A percentile compares a stretch with the other conserved stretches of the same genome.
phyloP scores from a whole-genome alignment of 2,113 vertebrate species.

The Ibidorhyncha struthersii region DNA sequence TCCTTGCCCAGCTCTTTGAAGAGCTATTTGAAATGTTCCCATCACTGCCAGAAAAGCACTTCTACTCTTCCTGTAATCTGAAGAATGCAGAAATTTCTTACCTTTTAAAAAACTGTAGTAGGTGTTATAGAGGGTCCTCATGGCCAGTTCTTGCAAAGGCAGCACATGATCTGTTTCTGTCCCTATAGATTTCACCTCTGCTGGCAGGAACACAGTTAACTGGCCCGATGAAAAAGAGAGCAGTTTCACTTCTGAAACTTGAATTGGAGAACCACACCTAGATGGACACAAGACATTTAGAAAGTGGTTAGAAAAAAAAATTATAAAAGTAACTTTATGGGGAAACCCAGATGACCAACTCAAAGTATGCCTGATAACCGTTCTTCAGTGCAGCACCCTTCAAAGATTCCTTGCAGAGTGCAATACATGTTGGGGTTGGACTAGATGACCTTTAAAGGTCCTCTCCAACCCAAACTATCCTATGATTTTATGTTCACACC shows the following conservation, averaged over 20 bases:
- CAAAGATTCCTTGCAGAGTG: not conserved
- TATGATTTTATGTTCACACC: not conserved
- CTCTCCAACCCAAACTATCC: not conserved
- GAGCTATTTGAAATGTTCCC: not conserved
- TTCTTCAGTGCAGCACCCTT: not conserved
- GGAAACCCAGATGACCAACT: not conserved
- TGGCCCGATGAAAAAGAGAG: slow-evolving; percentile 81
- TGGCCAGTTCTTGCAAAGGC: slow-evolving; percentile 91
- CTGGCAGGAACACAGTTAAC: slow-evolving; percentile 84
- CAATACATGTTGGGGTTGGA: not conserved
- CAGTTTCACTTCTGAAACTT: slow-evolving; percentile 76
- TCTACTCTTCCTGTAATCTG: not conserved
- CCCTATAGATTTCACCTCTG: slow-evolving; percentile 90
- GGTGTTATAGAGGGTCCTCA: slow-evolving; percentile 83
- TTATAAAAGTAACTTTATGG: not conserved
- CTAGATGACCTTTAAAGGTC: not conserved
- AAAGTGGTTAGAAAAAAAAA: slow-evolving; percentile 1
- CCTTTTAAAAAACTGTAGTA: slow-evolving; percentile 77
- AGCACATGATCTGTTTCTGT: slow-evolving; percentile 83
- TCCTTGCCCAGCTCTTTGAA: not conserved
- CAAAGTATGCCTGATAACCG: not conserved
- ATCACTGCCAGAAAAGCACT: not conserved
- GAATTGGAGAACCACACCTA: slow-evolving; percentile 89
- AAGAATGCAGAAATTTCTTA: slow-evolving; percentile 39
- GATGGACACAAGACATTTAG: slow-evolving; percentile 41